Evolutionary conservation across 1,140 invertebrate genomes (phyloP), one percentile per base, ranked within the genome.

Genomic region (Sitobion miscanthi): DNA sequence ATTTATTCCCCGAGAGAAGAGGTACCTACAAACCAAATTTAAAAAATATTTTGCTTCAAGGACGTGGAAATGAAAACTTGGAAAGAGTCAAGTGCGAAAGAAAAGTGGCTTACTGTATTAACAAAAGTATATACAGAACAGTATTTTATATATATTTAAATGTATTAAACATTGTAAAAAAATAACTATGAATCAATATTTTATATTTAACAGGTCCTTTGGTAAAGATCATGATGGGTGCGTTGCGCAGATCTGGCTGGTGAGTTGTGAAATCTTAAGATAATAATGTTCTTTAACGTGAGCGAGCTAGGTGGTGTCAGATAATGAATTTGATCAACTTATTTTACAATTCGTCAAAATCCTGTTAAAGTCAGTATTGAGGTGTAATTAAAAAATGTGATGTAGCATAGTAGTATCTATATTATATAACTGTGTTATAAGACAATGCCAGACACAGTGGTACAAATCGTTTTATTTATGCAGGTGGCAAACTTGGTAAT

Each of bases 161-260:
- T 7, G 9, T 17, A 62, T 38, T 62, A 90, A 85, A 25, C 23
- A 38, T 45, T 85, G 14, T 11, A 25, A n/a, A 62, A 57, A 17
- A 20, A 25, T 20, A 57, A 89, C 38, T 52, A 85, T 94, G 85
- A 54, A 49, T 94, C 93, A 90, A 77, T 94, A 49, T 94, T 94
- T 94, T 91, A 86, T 94, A 45, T 94, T 94, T 96, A 96, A 93
- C 94, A 97, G 97, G 96, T 96, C 97, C 97, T n/a, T 95, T 98
- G 57, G 97, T 99, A 0, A 98, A 98, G 95, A 94, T 98, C 35
- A 97, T 99, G 97, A 96, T 98, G 95, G 96, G 96, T 93, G 98
- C 98, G n/a, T 95, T 99, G 47, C 98, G 97, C 94, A 96, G 96
- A 94, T 97, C 97, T 94, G 98, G 98, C 94, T 99, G 98, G 97